Evolutionary conservation across 1,140 invertebrate genomes (phyloP), one percentile per base, ranked within the genome.

Genomic region (Drosophila dunni): DNA sequence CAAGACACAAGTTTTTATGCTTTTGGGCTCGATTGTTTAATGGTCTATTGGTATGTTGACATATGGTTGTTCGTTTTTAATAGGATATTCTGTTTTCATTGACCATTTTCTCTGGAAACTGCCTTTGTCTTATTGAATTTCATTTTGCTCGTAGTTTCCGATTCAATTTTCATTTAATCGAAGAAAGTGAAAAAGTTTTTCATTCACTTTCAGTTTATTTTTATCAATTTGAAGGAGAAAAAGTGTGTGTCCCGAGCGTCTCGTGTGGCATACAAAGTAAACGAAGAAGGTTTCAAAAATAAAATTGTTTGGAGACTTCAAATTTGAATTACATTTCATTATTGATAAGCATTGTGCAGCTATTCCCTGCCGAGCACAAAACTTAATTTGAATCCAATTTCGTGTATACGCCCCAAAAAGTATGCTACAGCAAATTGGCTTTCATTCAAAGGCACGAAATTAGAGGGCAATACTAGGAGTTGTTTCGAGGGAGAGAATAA

Each of bases 21-120:
- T 20, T 29, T 24, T 24, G 53, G 34, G 15, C 70, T 46, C 33
- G 51, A 42, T 58, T 65, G 67, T 10, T 80, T 65, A 83, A 83
- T 81, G 75, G 70, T 71, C 70, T 79, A 54, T 61, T 38, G 76
- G 67, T 56, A 48, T 73, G 73, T 68, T 76, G 83, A 74, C 83
- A 86, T 86, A 86, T 88, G 79, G 46, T 58, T 65, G 75, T 38
- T 81, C 69, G 70, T 69, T 79, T 82, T 85, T 82, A 81, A 85
- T 86, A 63, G 66, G 29, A 73, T 46, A 72, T 64, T 74, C 66
- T 40, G 68, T 79, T 71, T 68, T 15, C 54, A 71, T 70, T 44
- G 54, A 5, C 13, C n/a, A 13, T 38, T 38, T 54, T 54, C 13
- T 3, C 6, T 10, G 7, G 45, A 29, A 68, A 50, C 53, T 17